Conservation (phyloP, 2,113 vertebrate species). For the Centropristis striata region DNA sequence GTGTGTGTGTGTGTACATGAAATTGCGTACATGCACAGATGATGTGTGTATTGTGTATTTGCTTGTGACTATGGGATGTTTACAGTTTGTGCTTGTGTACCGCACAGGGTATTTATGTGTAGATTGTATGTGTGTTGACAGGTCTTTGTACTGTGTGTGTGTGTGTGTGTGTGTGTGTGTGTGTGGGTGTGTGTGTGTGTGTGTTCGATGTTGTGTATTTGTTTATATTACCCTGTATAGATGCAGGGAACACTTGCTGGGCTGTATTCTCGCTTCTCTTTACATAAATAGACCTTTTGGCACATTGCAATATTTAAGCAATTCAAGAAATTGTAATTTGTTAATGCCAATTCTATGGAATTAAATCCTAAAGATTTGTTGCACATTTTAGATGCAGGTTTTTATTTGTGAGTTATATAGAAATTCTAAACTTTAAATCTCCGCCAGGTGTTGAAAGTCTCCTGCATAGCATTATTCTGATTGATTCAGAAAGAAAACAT, state of each 20-base stretch:
- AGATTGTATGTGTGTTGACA: slow-evolving; percentile 13
- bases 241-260: background rate
- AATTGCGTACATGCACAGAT: slow-evolving; percentile 18
- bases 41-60: slow-evolving; percentile 53
- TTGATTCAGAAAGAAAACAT: no score
- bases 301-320: background rate
- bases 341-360: background rate
- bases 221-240: background rate
- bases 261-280: background rate
- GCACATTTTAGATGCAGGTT: no score
- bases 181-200: no score
- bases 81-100: slow-evolving; percentile 15
- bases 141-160: background rate
- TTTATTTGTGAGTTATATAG: no score
- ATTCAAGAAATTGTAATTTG: background rate
- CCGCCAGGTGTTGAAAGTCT: no score
- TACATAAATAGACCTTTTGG: background rate
- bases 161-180: background rate
- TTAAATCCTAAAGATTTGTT: no score
- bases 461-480: no score
- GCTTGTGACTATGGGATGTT: slow-evolving; percentile 38
- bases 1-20: background rate
- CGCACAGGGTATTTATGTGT: slow-evolving; percentile 3
- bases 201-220: background rate
- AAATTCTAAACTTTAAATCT: no score